Percentiles rank a stretch among this genome's conserved stretches.
phyloP scores from a whole-genome alignment of 2,113 vertebrate species.

The Zapornia atra region DNA sequence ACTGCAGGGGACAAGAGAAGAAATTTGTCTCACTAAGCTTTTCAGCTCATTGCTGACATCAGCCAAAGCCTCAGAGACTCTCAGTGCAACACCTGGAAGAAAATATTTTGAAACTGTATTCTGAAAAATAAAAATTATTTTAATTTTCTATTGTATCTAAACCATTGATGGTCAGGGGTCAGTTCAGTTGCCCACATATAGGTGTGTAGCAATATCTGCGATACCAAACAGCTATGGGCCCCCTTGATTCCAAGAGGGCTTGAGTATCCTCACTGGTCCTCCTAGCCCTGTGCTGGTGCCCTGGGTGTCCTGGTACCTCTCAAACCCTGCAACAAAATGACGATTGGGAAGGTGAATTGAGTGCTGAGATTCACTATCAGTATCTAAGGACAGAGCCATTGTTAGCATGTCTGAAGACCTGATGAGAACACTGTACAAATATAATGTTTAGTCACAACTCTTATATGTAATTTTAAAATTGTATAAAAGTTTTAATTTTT shows the following conservation, averaged over 20 bases:
- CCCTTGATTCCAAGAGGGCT: neutral
- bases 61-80: neutral
- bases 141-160: neutral
- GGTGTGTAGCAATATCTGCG: neutral
- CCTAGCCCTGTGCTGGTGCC: neutral
- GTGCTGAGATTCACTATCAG: neutral
- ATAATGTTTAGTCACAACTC: neutral
- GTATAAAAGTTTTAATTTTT: neutral
- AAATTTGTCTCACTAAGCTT: neutral
- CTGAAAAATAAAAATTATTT: neutral
- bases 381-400: neutral
- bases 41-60: neutral
- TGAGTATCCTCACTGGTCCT: neutral
- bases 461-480: neutral
- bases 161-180: neutral
- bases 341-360: neutral
- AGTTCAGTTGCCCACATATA: neutral
- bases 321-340: neutral
- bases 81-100: neutral
- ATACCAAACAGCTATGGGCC: fast-evolving
- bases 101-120: neutral
- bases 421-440: neutral
- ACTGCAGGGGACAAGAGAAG: neutral
- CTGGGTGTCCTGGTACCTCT: neutral
- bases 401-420: neutral